These are phyloP conservation scores for Cetoscarus ocellatus DNA, from an alignment of 2,797 vertebrate species.

Conservation along the genomic window DNA sequence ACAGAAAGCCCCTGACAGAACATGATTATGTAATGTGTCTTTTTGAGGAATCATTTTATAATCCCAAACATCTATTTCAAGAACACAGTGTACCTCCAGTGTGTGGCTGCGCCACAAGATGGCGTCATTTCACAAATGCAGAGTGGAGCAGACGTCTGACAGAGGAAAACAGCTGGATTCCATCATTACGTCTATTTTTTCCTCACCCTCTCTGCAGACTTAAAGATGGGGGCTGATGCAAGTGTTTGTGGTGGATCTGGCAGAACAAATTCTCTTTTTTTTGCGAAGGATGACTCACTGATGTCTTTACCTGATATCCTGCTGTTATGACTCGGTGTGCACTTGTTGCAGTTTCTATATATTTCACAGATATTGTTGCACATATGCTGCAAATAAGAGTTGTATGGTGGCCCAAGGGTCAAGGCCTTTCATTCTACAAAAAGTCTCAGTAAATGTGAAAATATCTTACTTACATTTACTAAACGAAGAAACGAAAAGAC, in stretches of 20 bases:
- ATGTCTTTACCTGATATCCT: conserved; percentile 16
- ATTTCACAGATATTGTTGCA: not conserved
- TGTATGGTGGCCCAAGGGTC: too few relatives aligned
- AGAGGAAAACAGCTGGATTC: conserved; percentile 47
- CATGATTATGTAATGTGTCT: not conserved
- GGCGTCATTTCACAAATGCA: conserved; percentile 72
- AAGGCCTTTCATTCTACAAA: too few relatives aligned
- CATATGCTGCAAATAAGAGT: not conserved
- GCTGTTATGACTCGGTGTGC: not conserved
- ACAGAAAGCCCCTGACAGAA: not conserved
- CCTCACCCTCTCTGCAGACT: conserved; percentile 8
- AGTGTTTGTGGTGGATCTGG: conserved; percentile 40
- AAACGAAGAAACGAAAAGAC: too few relatives aligned
- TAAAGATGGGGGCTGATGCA: conserved; percentile 32
- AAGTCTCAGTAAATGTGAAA: too few relatives aligned
- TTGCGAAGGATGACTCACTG: not conserved
- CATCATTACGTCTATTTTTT: conserved; percentile 45
- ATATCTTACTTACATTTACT: too few relatives aligned
- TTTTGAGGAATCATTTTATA: not conserved
- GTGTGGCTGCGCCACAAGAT: conserved; percentile 75
- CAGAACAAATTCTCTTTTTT: conserved; percentile 9
- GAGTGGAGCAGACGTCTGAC: conserved; percentile 8
- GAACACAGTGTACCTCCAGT: conserved; percentile 58
- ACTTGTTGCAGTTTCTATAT: not conserved
- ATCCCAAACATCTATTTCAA: conserved; percentile 28